These are phyloP conservation scores for Ostrea edulis DNA, from an alignment of 1,140 invertebrate genomes.

Conservation along the genomic window DNA sequence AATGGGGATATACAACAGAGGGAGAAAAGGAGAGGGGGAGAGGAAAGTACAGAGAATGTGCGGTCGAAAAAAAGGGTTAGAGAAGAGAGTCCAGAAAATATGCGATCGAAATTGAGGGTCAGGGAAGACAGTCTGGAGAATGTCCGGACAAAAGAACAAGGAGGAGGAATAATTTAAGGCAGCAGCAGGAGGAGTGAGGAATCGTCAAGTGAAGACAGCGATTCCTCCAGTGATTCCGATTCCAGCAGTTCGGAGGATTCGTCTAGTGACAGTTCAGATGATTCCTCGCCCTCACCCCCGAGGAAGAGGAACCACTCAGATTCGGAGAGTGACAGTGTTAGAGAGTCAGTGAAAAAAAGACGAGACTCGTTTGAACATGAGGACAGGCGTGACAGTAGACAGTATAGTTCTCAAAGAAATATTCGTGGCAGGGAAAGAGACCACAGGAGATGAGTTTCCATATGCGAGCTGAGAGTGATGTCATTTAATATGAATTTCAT, in stretches of 20 bases:
- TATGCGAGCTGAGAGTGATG: background rate
- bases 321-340: slow-evolving; percentile 10
- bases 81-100: background rate
- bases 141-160: background rate
- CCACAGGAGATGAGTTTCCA: background rate
- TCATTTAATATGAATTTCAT: background rate
- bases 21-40: background rate
- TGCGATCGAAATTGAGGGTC: background rate
- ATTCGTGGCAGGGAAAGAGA: slow-evolving; percentile 9
- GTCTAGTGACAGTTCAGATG: background rate
- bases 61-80: background rate
- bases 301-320: slow-evolving; percentile 27
- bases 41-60: background rate
- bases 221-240: background rate
- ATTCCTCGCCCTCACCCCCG: background rate
- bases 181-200: slow-evolving; percentile 8
- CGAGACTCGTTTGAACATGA: background rate
- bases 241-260: slow-evolving; percentile 3
- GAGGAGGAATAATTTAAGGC: background rate
- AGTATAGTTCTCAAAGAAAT: background rate
- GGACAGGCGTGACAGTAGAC: background rate
- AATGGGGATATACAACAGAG: slow-evolving; percentile 24
- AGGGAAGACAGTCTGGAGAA: background rate
- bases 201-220: slow-evolving; percentile 5
- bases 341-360: background rate